phyloP scores from a whole-genome alignment of 2,888 invertebrate species.

The Candidula unifasciata region DNA sequence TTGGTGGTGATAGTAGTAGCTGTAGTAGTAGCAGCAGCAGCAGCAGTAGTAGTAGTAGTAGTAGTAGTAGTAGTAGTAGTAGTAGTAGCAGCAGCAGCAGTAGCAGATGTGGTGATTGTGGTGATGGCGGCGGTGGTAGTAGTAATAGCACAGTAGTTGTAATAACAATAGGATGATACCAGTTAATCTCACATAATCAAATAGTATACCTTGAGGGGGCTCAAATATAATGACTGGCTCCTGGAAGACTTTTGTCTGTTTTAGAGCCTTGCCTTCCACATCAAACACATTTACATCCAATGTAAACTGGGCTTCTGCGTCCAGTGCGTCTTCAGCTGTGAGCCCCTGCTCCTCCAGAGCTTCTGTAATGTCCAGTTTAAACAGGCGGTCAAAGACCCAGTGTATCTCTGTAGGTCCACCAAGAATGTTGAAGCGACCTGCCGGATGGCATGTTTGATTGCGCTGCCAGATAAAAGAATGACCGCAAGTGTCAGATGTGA shows the following conservation, averaged over 20 bases:
- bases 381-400: conserved; percentile 58
- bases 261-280: conserved; percentile 48
- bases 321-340: conserved; percentile 51
- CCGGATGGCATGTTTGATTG: too few relatives aligned
- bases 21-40: conserved; percentile 23
- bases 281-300: conserved; percentile 51
- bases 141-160: too few relatives aligned
- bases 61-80: conserved; percentile 33
- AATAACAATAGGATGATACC: neutral
- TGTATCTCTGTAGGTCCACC: conserved; percentile 55
- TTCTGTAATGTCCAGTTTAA: conserved; percentile 56
- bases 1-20: too few relatives aligned
- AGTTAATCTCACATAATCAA: neutral
- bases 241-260: conserved; percentile 19
- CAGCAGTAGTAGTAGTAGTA: conserved; percentile 24
- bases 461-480: too few relatives aligned
- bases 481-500: too few relatives aligned
- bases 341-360: conserved; percentile 50
- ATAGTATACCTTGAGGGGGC: conserved; percentile 52
- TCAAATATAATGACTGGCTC: conserved; percentile 53
- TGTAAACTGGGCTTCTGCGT: conserved; percentile 50
- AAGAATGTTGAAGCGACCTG: conserved; percentile 51
- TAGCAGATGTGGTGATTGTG: neutral
- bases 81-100: conserved; percentile 28
- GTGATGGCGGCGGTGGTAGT: too few relatives aligned